A percentile compares a stretch with the other conserved stretches of the same genome.
phyloP scores from a whole-genome alignment of 2,797 vertebrate genomes.

The Onychomys arenicola region DNA sequence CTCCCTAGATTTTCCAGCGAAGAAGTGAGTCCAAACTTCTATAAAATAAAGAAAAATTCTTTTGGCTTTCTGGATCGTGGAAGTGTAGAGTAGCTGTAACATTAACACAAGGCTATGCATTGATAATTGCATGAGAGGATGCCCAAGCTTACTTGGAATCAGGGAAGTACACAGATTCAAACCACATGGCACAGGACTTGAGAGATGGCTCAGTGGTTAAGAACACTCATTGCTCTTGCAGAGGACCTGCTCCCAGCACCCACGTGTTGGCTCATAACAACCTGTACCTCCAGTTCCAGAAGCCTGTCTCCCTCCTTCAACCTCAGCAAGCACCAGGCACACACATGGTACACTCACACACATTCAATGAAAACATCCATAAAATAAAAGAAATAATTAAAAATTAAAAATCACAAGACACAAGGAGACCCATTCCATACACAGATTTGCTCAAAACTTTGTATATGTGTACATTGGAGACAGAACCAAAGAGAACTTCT shows the following conservation, averaged over 20 bases:
- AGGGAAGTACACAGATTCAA: neutral
- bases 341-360: neutral
- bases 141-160: neutral
- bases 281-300: neutral
- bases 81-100: neutral
- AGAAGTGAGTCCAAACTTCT: neutral
- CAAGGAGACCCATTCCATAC: neutral
- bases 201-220: neutral
- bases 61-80: neutral
- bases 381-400: neutral
- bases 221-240: too few relatives aligned
- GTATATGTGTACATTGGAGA: neutral
- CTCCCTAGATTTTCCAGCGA: neutral
- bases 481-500: neutral
- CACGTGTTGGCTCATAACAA: too few relatives aligned
- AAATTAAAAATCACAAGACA: constrained; percentile 12
- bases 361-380: neutral
- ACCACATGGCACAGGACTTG: neutral
- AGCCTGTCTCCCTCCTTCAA: too few relatives aligned
- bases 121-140: neutral
- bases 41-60: constrained; percentile 6
- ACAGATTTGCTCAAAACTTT: neutral
- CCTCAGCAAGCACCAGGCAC: neutral
- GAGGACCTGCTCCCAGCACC: neutral
- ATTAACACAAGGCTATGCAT: neutral